A percentile compares a stretch with the other conserved stretches of the same genome.
Conservation (phyloP, 2,888 invertebrate species). For the Cryptus viduatorius region DNA sequence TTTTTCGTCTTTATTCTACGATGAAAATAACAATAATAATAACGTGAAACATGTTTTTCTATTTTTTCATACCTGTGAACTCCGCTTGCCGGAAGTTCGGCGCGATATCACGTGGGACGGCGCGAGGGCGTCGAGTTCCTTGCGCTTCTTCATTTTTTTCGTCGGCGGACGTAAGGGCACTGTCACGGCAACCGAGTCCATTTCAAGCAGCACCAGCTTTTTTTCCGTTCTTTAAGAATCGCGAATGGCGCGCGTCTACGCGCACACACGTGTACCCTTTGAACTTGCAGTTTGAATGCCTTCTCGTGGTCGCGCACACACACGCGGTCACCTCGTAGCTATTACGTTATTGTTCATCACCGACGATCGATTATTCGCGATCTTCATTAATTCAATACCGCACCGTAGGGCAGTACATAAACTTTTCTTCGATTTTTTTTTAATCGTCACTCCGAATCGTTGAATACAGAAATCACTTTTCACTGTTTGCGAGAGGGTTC, state of each 20-base stretch:
- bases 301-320: background rate
- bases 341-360: slow-evolving; percentile 14
- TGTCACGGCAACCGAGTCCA: slow-evolving; percentile 89
- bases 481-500: background rate
- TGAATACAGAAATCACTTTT: background rate
- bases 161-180: slow-evolving; percentile 87
- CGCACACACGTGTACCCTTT: slow-evolving; percentile 17
- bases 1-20: background rate
- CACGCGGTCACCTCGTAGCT: slow-evolving; percentile 13
- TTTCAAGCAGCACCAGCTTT: slow-evolving; percentile 80
- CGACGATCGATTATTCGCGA: background rate
- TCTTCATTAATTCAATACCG: background rate
- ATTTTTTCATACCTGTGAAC: slow-evolving; percentile 78
- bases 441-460: background rate
- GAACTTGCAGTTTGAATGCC: background rate
- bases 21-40: background rate
- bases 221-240: slow-evolving; percentile 33
- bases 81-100: slow-evolving; percentile 82
- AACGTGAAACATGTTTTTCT: background rate
- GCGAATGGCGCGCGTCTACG: background rate
- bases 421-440: background rate
- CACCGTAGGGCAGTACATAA: background rate
- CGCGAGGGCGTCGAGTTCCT: slow-evolving; percentile 91
- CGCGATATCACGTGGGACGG: slow-evolving; percentile 85
- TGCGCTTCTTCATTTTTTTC: slow-evolving; percentile 92